These are phyloP conservation scores for Schlechtendalia chinensis DNA, from an alignment of 1,140 invertebrate genomes.

Conservation along the genomic window DNA sequence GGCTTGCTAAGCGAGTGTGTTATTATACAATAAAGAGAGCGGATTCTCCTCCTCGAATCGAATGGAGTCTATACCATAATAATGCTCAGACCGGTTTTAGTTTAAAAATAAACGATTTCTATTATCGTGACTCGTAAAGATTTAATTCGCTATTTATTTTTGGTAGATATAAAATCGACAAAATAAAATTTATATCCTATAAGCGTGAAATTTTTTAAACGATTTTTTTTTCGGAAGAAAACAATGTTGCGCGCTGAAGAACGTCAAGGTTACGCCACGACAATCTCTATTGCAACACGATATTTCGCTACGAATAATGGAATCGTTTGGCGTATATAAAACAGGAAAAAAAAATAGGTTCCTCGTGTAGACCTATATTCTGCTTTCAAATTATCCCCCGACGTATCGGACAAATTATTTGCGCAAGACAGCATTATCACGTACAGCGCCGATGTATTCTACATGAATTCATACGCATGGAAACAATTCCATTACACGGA, in stretches of 20 bases:
- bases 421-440: not conserved
- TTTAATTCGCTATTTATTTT: not conserved
- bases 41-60: slow-evolving; percentile 3
- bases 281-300: slow-evolving; percentile 38
- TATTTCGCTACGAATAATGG: not conserved
- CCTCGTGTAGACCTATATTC: not conserved
- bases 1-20: slow-evolving; percentile 6
- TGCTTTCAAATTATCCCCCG: not conserved
- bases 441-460: too few species aligned
- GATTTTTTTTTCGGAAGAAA: slow-evolving; percentile 10
- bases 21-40: slow-evolving; percentile 36
- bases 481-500: too few species aligned
- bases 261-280: slow-evolving; percentile 18
- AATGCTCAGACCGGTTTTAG: not conserved
- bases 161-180: not conserved
- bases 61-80: not conserved
- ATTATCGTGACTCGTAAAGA: not conserved
- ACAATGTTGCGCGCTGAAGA: slow-evolving; percentile 21
- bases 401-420: not conserved
- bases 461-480: too few species aligned
- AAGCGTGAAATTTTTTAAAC: too few species aligned
- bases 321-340: not conserved
- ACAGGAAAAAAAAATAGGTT: slow-evolving; percentile 2
- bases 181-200: too few species aligned
- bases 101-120: not conserved